phyloP scores from a whole-genome alignment of 1,140 invertebrate species.

The Pygmarrhopalites habei region DNA sequence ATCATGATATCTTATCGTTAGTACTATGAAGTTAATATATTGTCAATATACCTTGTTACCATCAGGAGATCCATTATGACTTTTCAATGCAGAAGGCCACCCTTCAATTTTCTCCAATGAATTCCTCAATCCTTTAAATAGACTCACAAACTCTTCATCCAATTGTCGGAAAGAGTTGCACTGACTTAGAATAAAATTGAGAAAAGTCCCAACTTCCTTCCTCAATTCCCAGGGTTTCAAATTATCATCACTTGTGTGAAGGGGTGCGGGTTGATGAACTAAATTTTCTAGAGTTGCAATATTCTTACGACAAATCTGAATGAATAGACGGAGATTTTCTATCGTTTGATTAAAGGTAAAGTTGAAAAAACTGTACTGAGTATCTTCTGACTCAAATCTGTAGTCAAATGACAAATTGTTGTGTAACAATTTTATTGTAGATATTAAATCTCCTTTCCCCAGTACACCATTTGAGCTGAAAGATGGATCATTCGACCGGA shows the following conservation, averaged over 20 bases:
- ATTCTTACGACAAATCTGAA: neutral
- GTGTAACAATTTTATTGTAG: neutral
- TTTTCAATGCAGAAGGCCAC: neutral
- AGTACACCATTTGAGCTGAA: constrained; percentile 1
- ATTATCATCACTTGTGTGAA: neutral
- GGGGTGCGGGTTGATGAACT: neutral
- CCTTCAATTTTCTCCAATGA: neutral
- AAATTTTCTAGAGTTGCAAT: neutral
- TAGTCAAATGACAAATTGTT: neutral
- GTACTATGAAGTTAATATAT: neutral
- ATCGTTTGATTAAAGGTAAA: neutral
- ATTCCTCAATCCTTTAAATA: neutral
- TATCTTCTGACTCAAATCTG: neutral
- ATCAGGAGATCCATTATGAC: neutral
- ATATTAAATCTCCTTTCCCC: neutral
- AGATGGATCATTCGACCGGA: neutral
- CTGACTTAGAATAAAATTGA: neutral
- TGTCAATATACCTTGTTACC: constrained; percentile 2
- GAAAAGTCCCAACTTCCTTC: neutral
- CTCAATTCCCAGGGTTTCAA: neutral
- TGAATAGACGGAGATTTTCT: neutral
- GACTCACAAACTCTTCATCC: neutral
- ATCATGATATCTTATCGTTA: neutral
- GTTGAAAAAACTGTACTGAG: neutral
- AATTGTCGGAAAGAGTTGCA: neutral